phyloP scores from a whole-genome alignment of 2,113 vertebrate genomes.

The Lipophrys pholis region DNA sequence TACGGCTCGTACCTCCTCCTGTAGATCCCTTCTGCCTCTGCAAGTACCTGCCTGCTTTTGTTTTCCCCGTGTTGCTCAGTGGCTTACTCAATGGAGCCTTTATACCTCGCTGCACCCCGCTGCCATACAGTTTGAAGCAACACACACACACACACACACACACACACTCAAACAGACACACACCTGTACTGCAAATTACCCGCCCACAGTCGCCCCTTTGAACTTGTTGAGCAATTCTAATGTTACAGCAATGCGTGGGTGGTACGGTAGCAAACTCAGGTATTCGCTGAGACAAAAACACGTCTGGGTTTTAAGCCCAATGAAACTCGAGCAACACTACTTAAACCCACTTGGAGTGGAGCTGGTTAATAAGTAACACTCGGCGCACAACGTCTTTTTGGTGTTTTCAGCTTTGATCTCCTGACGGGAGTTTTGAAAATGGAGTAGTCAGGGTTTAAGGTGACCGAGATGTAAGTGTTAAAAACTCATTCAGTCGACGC shows the following conservation, averaged over 20 bases:
- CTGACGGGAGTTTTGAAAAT: background rate
- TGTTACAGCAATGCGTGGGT: slow-evolving; percentile 22
- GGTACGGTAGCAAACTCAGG: background rate
- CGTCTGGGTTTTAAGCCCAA: slow-evolving; percentile 22
- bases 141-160: slow-evolving; percentile 36
- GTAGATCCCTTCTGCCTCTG: slow-evolving; percentile 18
- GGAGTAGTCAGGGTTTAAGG: background rate
- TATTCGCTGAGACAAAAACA: slow-evolving; percentile 43
- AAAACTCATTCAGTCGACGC: too few relatives aligned
- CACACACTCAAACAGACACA: slow-evolving; percentile 42
- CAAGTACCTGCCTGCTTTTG: slow-evolving; percentile 54
- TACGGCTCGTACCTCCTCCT: slow-evolving; percentile 34
- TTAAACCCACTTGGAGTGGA: background rate
- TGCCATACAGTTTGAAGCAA: slow-evolving; percentile 24
- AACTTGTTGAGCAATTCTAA: slow-evolving; percentile 37
- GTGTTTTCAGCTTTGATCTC: slow-evolving; percentile 10
- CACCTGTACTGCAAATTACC: slow-evolving; percentile 39
- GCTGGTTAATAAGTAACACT: slow-evolving; percentile 13
- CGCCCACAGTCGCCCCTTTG: slow-evolving; percentile 17
- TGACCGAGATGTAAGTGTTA: background rate
- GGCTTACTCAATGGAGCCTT: slow-evolving; percentile 42
- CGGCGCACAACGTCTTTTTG: background rate
- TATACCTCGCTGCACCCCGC: slow-evolving; percentile 10
- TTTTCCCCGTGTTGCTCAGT: slow-evolving; percentile 48
- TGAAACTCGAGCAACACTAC: background rate